A percentile compares a stretch with the other conserved stretches of the same genome.
These are phyloP conservation scores for Trochalopteron elliotii DNA, from an alignment of 2,113 vertebrate species.

Conservation along the genomic window DNA sequence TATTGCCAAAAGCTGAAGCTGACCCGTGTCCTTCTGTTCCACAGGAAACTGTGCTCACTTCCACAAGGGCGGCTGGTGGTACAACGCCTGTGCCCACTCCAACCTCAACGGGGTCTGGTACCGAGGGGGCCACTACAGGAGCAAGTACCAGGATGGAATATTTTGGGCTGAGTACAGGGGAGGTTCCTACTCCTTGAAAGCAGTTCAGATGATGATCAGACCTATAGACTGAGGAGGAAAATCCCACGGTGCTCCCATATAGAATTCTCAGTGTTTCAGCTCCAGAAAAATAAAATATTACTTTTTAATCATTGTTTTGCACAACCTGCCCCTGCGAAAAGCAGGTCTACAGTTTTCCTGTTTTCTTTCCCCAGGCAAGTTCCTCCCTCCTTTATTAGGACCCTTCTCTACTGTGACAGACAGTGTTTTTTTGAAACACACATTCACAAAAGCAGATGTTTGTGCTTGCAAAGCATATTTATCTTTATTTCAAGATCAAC, in stretches of 20 bases:
- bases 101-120: constrained; percentile 98
- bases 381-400: neutral
- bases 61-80: constrained; percentile 99
- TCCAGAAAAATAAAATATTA: constrained; percentile 37
- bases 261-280: constrained; percentile 1
- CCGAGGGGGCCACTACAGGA: constrained; percentile 94
- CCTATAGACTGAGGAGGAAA: constrained; percentile 85
- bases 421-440: constrained; percentile 22
- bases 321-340: constrained; percentile 54
- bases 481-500: constrained; percentile 15
- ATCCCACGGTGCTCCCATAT: neutral
- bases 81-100: constrained; percentile 95
- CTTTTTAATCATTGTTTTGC: constrained; percentile 59
- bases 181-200: constrained; percentile 93
- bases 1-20: neutral
- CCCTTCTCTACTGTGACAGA: constrained; percentile 51
- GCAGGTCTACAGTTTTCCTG: constrained; percentile 14
- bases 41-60: constrained; percentile 97
- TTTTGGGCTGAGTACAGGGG: constrained; percentile 98
- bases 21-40: neutral
- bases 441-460: constrained; percentile 34
- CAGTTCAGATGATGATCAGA: constrained; percentile 93
- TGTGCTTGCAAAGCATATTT: constrained; percentile 39
- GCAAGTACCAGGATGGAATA: constrained; percentile 97
- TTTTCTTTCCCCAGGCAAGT: neutral